Evolutionary conservation across 2,888 invertebrate genomes (phyloP), one percentile per base, ranked within the genome.

Genomic region (Neoascia interrupta): DNA sequence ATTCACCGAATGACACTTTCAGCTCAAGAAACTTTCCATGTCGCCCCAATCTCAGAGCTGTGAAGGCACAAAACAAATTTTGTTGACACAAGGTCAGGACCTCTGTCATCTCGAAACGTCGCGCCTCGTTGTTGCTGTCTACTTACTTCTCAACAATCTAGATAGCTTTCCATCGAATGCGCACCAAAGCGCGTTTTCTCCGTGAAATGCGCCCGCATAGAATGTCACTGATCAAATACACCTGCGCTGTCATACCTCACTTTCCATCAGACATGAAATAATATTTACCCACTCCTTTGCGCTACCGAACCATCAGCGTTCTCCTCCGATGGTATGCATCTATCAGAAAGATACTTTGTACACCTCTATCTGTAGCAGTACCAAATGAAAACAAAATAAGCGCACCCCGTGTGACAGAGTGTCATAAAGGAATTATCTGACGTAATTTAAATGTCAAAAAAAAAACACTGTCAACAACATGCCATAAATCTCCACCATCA

Each of bases 381-480:
- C 47, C 47, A 16, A 37, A 36, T 21, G 60, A 26, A 45, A 49
- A 36, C 51, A 64, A 58, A 19, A 53, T 23, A 39, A 3, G 36
- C 19, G 53, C 60, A 36, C 47, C 36, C 51, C 60, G 60, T 28
- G 49, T 63, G 73, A 68, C 73, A 66, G 73, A 56, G 61, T 79
- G 66, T 79, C 79, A 61, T 79, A 72, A 79, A 79, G 61, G 79
- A 68, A 73, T 79, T 72, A 79, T 68, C 79, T 79, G 73, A 79
- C 79, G 79, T 68, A 79, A 79, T 79, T 79, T 79, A 79, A 79
- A 73, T 79, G 79, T 79, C 79, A 73, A 79, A 79, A 79, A 56
- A 79, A 79, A 79, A 68, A 66, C n/a, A n/a, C 66, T 68, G 66
- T 79, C 68, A 68, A 79, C 79, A 68, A 54, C 66, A 61, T 61